Evolutionary conservation across 2,113 vertebrate species (phyloP).

Genomic region (Sprattus sprattus): DNA sequence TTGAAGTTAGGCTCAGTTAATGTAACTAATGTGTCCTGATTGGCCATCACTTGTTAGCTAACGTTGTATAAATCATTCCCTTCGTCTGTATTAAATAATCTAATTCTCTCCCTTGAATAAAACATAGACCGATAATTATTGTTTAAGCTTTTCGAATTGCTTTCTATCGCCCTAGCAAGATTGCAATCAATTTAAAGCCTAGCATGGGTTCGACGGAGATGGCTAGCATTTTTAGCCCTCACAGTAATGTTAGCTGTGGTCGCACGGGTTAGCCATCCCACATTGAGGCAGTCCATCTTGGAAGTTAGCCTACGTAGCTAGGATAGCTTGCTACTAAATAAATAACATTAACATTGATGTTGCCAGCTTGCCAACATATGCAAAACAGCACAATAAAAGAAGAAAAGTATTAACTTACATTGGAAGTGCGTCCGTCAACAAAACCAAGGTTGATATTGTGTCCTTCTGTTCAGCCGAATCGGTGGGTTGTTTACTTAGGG

Average conservation of each 20-base stretch:
- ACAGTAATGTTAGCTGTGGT: not conserved
- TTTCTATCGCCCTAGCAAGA: not conserved
- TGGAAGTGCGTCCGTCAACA: not conserved
- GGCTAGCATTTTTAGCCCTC: not conserved
- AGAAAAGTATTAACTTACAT: not conserved
- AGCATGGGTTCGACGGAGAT: not conserved
- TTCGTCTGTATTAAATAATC: not conserved
- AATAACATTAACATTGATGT: not conserved
- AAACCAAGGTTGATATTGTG: not conserved
- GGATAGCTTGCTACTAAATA: constrained; percentile 5
- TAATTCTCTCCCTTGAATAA: not conserved
- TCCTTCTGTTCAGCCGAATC: not conserved
- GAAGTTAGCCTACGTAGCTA: not conserved
- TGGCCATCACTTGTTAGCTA: not conserved
- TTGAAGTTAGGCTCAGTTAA: not conserved
- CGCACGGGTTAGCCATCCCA: not conserved
- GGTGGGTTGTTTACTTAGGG: not conserved
- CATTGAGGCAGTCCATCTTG: constrained; percentile 10
- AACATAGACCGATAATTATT: not conserved
- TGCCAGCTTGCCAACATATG: constrained; percentile 1
- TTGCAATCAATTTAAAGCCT: not conserved
- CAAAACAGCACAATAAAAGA: not conserved
- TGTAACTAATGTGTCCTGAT: not conserved
- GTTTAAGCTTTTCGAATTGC: not conserved
- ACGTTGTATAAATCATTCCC: not conserved